phyloP scores from a whole-genome alignment of 2,797 vertebrate species.

The Darevskia nairensis region DNA sequence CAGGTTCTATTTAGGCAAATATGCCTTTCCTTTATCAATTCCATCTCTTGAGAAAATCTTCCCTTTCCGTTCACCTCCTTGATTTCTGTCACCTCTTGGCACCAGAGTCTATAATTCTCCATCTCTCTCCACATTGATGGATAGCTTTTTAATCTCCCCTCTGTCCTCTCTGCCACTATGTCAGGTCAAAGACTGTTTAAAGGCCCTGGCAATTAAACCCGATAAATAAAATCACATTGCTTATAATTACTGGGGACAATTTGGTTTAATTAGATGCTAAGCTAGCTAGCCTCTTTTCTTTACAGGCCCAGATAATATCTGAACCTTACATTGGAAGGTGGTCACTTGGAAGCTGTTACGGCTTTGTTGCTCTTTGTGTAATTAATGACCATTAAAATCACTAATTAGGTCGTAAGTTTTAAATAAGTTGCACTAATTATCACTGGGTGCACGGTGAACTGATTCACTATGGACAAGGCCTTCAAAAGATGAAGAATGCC shows the following conservation, averaged over 20 bases:
- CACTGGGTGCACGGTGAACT: constrained; percentile 77
- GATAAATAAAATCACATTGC: constrained; percentile 84
- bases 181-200: constrained; percentile 78
- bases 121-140: rapidly evolving
- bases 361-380: constrained; percentile 82
- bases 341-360: constrained; percentile 74
- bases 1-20: background rate
- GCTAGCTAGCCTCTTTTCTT: constrained; percentile 78
- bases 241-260: constrained; percentile 82
- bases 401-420: constrained; percentile 85
- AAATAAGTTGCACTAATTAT: constrained; percentile 84
- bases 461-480: constrained; percentile 73
- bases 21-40: background rate
- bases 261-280: constrained; percentile 83
- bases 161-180: constrained; percentile 71
- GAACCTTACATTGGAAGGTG: constrained; percentile 69
- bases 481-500: constrained; percentile 69
- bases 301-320: constrained; percentile 77
- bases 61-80: constrained; percentile 2
- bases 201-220: constrained; percentile 75
- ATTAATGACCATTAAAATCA: constrained; percentile 81
- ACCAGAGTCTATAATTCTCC: constrained; percentile 21
- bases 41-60: background rate
- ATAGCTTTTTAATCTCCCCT: constrained; percentile 58
- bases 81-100: constrained; percentile 17